These are phyloP conservation scores for Hippolais icterina DNA, from an alignment of 2,113 vertebrate genomes.

Conservation along the genomic window DNA sequence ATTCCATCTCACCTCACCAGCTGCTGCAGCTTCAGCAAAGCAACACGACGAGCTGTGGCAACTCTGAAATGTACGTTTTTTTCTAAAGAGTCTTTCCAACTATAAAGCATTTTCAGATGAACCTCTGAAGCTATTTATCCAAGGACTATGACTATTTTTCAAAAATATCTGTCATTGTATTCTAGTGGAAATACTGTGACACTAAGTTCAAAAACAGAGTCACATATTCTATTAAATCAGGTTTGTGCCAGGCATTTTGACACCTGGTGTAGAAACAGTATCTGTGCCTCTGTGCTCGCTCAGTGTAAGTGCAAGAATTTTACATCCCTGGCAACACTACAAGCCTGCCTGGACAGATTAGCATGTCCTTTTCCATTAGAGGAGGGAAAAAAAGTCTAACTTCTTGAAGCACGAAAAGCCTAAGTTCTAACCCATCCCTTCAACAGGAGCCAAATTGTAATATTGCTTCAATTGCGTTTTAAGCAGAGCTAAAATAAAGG, in stretches of 20 bases:
- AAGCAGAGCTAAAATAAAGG: constrained; percentile 31
- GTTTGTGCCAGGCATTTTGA: constrained; percentile 12
- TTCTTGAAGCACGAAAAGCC: neutral
- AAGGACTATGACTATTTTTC: neutral
- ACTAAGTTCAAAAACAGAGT: neutral
- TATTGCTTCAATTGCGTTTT: constrained; percentile 7
- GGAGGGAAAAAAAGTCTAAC: neutral
- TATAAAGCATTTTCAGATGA: constrained; percentile 24
- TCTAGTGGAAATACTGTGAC: neutral
- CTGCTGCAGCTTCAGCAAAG: constrained; percentile 1
- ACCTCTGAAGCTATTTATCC: neutral
- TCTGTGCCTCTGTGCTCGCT: neutral
- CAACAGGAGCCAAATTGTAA: neutral
- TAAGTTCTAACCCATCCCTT: constrained; percentile 2
- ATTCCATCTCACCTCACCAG: constrained; percentile 49
- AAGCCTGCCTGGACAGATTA: neutral
- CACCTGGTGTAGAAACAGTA: neutral
- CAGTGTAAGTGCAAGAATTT: constrained; percentile 1
- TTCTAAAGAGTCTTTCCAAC: constrained; percentile 14
- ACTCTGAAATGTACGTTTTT: neutral
- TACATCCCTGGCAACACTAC: neutral
- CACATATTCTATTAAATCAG: neutral
- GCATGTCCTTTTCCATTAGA: neutral
- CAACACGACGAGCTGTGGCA: neutral
- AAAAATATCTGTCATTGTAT: neutral